Evolutionary conservation across 2,797 vertebrate genomes (phyloP).

Genomic region (Onychomys leucogaster): DNA sequence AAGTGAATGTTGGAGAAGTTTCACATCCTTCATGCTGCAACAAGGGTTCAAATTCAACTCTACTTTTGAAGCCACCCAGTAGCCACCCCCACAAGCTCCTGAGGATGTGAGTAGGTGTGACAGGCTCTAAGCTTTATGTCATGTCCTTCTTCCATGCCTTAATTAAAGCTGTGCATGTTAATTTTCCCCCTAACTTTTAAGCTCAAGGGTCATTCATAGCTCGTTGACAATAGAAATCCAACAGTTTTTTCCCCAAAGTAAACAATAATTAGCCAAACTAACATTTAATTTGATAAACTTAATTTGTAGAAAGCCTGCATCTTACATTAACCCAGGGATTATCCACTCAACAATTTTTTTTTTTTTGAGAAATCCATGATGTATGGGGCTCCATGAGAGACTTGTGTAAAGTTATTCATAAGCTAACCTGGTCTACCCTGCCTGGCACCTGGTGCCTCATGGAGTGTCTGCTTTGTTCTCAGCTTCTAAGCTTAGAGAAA

Average conservation of each 20-base stretch:
- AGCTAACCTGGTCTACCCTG: not conserved
- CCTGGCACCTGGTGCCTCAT: too few species aligned
- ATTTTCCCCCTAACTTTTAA: not conserved
- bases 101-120: not conserved
- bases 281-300: slow-evolving; percentile 2
- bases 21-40: not conserved
- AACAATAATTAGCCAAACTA: slow-evolving; percentile 54
- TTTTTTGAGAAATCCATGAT: not conserved
- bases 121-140: not conserved
- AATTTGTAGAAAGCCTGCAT: not conserved
- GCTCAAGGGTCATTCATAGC: slow-evolving; percentile 23
- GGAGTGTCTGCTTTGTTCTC: not conserved
- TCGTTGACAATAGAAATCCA: slow-evolving; percentile 19
- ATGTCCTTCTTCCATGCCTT: not conserved
- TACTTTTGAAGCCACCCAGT: not conserved
- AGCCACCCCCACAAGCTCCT: not conserved
- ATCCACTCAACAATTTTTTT: not conserved
- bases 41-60: not conserved
- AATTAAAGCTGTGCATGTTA: not conserved
- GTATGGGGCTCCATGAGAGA: not conserved
- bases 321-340: not conserved
- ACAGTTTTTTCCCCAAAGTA: not conserved
- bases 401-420: not conserved
- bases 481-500: not conserved
- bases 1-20: not conserved